These are phyloP conservation scores for Tachycineta bicolor DNA, from an alignment of 2,113 vertebrate genomes.

Conservation along the genomic window DNA sequence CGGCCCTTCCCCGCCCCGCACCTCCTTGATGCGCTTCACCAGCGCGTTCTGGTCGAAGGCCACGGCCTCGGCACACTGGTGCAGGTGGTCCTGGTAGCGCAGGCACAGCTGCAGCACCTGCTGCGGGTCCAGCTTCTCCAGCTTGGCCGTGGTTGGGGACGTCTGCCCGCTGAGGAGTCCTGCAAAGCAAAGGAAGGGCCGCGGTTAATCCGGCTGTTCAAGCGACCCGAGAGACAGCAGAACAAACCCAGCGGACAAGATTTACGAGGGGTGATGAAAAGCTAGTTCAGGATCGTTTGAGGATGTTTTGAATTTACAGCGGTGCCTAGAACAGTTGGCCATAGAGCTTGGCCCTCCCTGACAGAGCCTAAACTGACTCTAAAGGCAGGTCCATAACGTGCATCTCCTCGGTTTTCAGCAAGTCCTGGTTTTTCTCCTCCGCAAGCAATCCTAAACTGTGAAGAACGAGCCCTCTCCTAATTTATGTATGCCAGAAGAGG, in stretches of 20 bases:
- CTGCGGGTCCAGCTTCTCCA: conserved; percentile 90
- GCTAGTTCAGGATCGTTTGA: background rate
- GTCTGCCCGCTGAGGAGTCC: conserved; percentile 94
- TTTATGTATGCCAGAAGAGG: background rate
- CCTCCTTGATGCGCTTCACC: conserved; percentile 97
- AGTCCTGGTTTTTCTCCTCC: background rate
- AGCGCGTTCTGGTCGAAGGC: conserved; percentile 97
- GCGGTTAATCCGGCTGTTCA: background rate
- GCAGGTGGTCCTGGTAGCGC: conserved; percentile 94
- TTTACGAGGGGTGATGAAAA: background rate
- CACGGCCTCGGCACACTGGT: conserved; percentile 95
- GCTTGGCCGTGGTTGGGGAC: conserved; percentile 82
- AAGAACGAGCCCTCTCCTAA: background rate
- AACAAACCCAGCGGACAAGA: background rate
- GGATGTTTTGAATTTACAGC: background rate
- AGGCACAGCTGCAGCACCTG: conserved; percentile 94
- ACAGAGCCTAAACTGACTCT: background rate
- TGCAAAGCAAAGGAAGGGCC: conserved; percentile 30
- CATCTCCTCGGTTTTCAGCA: background rate
- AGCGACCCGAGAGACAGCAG: background rate
- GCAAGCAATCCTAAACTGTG: background rate
- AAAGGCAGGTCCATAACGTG: rapidly evolving
- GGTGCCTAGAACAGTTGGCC: background rate
- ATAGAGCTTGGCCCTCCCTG: background rate
- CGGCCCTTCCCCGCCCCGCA: background rate